Conservation (phyloP, 2,888 invertebrate species). For the Acanthococcus lagerstroemiae region DNA sequence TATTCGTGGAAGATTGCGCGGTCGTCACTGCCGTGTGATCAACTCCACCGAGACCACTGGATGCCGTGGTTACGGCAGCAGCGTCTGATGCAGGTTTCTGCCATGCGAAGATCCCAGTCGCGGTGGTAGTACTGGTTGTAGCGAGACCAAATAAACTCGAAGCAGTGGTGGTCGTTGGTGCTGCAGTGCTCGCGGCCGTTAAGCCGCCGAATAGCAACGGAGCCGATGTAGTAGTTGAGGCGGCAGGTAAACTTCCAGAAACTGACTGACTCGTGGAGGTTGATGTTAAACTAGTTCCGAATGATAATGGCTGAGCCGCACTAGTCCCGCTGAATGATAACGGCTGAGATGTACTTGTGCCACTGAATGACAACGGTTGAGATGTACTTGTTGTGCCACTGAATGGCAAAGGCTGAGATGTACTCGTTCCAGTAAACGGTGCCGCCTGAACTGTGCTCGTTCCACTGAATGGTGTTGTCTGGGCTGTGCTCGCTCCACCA, state of each 20-base stretch:
- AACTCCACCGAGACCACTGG: constrained; percentile 59
- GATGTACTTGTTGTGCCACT: neutral
- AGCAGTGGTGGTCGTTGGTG: neutral
- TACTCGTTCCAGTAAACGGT: too few relatives aligned
- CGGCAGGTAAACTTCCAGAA: neutral
- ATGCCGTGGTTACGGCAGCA: constrained; percentile 38
- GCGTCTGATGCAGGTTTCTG: constrained; percentile 26
- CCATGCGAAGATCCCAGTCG: constrained; percentile 27
- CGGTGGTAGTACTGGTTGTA: constrained; percentile 21
- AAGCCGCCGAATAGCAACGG: neutral
- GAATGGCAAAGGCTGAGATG: neutral
- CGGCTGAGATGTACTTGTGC: neutral
- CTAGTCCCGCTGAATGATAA: neutral
- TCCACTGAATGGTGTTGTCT: neutral
- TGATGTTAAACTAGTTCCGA: neutral
- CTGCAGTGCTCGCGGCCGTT: neutral
- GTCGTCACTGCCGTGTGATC: constrained; percentile 40
- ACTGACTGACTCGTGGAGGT: neutral
- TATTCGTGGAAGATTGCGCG: constrained; percentile 38
- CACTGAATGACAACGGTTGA: neutral
- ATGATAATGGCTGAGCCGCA: neutral
- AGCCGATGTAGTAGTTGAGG: neutral
- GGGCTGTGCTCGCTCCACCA: neutral
- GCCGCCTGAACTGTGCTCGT: too few relatives aligned
- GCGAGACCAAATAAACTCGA: constrained; percentile 6